These are phyloP conservation scores for Drosophila nebulosa DNA, from an alignment of 1,140 invertebrate species.

Conservation along the genomic window DNA sequence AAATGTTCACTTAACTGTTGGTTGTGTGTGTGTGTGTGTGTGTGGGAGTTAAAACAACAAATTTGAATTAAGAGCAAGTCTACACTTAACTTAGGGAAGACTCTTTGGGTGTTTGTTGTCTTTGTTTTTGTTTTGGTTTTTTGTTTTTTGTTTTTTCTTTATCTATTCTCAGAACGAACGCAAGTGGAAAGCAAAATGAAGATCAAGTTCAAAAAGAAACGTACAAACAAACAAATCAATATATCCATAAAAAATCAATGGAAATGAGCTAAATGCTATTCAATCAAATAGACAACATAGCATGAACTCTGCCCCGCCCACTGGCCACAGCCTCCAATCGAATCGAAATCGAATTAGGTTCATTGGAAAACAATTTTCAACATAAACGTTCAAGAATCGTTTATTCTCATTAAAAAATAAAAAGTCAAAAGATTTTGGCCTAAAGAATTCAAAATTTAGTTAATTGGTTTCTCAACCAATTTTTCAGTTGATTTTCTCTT, in stretches of 20 bases:
- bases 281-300: background rate
- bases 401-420: no score
- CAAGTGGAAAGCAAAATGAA: slow-evolving; percentile 59
- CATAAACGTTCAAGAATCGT: no score
- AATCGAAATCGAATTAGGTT: no score
- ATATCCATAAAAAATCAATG: slow-evolving; percentile 10
- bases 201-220: slow-evolving; percentile 28
- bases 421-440: no score
- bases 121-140: slow-evolving; percentile 2
- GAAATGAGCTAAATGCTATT: background rate
- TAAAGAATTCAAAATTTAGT: no score
- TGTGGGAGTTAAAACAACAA: background rate
- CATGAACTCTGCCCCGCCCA: background rate
- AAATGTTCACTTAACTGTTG: slow-evolving; percentile 5
- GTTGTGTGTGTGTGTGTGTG: slow-evolving; percentile 21
- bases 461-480: no score
- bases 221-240: background rate
- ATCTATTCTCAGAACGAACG: background rate
- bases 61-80: slow-evolving; percentile 6
- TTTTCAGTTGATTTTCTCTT: no score
- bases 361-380: no score
- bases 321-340: no score
- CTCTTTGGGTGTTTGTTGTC: slow-evolving; percentile 60
- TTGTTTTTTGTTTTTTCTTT: no score
- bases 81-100: slow-evolving; percentile 72